These are phyloP conservation scores for Cyprinella venusta DNA, from an alignment of 2,797 vertebrate genomes.

Conservation along the genomic window DNA sequence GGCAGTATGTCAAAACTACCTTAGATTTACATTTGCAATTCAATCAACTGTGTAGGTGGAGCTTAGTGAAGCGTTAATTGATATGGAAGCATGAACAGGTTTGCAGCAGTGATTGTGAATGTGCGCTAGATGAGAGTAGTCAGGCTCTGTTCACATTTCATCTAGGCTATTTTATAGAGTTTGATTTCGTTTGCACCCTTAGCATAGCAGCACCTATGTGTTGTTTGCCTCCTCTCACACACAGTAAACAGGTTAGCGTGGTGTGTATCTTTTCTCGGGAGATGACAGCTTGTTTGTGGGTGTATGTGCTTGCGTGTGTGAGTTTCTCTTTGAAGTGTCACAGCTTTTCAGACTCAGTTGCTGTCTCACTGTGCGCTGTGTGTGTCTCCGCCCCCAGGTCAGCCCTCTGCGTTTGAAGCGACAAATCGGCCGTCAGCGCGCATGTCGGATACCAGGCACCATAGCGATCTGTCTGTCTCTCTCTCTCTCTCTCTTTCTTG, in stretches of 20 bases:
- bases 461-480: conserved; percentile 24
- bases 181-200: conserved; percentile 6
- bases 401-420: conserved; percentile 61
- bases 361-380: conserved; percentile 44
- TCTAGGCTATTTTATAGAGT: conserved; percentile 7
- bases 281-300: conserved; percentile 47
- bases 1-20: background rate
- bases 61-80: background rate
- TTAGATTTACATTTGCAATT: background rate
- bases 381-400: conserved; percentile 59
- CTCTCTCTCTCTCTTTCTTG: conserved; percentile 29
- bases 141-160: background rate
- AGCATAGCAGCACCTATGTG: conserved; percentile 12
- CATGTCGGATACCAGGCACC: conserved; percentile 46
- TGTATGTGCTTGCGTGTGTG: conserved; percentile 33
- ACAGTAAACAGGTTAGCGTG: conserved; percentile 42
- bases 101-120: background rate
- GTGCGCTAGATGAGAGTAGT: background rate
- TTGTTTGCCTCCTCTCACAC: conserved; percentile 32
- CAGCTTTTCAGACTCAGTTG: conserved; percentile 53
- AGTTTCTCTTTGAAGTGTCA: conserved; percentile 62
- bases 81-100: background rate
- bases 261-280: conserved; percentile 38
- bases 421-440: conserved; percentile 63
- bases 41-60: background rate